Conservation (phyloP, 2,888 invertebrate species). For the Atrina japonica region DNA sequence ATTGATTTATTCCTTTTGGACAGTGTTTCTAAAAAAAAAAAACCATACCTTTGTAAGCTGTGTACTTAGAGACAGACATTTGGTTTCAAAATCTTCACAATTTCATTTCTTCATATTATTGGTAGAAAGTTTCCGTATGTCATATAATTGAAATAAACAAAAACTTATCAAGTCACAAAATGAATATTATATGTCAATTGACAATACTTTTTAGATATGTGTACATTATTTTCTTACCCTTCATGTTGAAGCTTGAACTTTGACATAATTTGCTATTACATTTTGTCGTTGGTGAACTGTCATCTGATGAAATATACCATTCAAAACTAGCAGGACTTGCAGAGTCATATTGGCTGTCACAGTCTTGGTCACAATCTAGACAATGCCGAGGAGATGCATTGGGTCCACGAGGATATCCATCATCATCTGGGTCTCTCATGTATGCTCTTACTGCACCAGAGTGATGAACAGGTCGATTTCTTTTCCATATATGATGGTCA, state of each 20-base stretch:
- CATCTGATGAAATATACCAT: constrained; percentile 70
- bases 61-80: too few species aligned
- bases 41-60: too few species aligned
- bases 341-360: constrained; percentile 71
- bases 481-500: constrained; percentile 73
- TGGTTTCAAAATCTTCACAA: too few species aligned
- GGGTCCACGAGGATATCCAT: constrained; percentile 76
- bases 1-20: too few species aligned
- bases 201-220: too few species aligned
- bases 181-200: too few species aligned
- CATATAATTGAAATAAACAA: too few species aligned
- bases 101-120: too few species aligned
- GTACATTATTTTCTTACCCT: constrained; percentile 56
- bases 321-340: constrained; percentile 69
- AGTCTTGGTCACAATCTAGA: constrained; percentile 57
- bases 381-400: constrained; percentile 67
- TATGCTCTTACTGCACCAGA: constrained; percentile 77
- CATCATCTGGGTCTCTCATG: constrained; percentile 69
- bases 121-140: too few species aligned
- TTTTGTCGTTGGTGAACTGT: constrained; percentile 48
- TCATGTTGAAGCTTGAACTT: constrained; percentile 63
- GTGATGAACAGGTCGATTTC: constrained; percentile 76
- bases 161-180: too few species aligned
- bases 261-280: constrained; percentile 5
- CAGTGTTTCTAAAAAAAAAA: too few species aligned